Conservation (phyloP, 2,797 vertebrate species). For the Pelodytes ibericus region DNA sequence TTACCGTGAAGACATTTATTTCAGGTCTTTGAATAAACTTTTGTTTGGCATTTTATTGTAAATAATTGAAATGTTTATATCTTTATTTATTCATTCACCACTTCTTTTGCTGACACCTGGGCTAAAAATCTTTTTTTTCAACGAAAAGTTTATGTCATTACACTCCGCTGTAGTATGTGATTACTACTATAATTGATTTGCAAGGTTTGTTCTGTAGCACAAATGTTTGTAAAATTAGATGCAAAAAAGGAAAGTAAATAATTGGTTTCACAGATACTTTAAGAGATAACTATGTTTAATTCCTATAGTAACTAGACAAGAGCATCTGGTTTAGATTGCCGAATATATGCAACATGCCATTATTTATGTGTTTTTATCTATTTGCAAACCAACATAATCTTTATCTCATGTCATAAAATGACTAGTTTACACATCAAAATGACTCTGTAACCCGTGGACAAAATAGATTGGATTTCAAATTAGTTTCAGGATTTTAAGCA, state of each 20-base stretch:
- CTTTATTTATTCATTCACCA: not conserved
- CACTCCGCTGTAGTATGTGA: not conserved
- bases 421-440: not conserved
- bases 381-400: conserved; percentile 3
- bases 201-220: not conserved
- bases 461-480: not conserved
- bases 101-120: not conserved
- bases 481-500: not conserved
- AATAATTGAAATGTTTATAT: too few relatives aligned
- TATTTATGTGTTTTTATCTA: not conserved
- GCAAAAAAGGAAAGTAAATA: not conserved
- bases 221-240: not conserved
- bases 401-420: conserved; percentile 2
- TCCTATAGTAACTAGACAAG: not conserved
- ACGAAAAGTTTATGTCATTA: not conserved
- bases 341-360: conserved; percentile 23
- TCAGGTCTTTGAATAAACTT: too few relatives aligned
- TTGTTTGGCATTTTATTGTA: too few relatives aligned
- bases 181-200: not conserved
- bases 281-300: not conserved
- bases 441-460: not conserved
- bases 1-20: too few relatives aligned
- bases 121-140: not conserved
- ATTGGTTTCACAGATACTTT: not conserved
- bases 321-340: not conserved